Evolutionary conservation across 2,113 vertebrate species (phyloP).

Genomic region (Sorex araneus): DNA sequence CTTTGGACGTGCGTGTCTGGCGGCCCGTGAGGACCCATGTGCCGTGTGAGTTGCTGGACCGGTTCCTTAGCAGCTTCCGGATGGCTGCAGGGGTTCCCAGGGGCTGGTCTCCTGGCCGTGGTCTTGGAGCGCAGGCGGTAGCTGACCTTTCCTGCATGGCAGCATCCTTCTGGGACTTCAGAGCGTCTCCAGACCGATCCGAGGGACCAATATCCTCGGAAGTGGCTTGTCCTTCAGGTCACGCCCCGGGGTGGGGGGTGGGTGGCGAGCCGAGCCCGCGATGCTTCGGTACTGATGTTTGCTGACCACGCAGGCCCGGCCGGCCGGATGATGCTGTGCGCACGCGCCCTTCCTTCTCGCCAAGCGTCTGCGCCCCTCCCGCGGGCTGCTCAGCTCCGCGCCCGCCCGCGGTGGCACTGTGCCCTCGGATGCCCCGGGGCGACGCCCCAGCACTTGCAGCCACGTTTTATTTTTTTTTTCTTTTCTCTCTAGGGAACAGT

Average conservation of each 20-base stretch:
- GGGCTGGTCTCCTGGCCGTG: not conserved
- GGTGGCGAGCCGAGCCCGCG: not conserved
- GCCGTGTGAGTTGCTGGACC: not conserved
- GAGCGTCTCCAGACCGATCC: not conserved
- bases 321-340: too few relatives aligned
- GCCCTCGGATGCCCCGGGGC: too few relatives aligned
- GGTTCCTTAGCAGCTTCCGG: not conserved
- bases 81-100: not conserved
- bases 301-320: not conserved
- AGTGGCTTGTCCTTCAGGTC: not conserved
- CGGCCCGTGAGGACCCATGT: not conserved
- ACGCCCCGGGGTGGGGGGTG: too few relatives aligned
- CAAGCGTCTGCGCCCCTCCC: too few relatives aligned
- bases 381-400: too few relatives aligned
- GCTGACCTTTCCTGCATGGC: not conserved
- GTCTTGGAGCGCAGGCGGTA: too few relatives aligned
- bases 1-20: conserved; percentile 3
- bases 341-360: too few relatives aligned
- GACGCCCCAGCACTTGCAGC: too few relatives aligned
- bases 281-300: conserved; percentile 15
- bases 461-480: too few relatives aligned
- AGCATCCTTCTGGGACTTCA: not conserved
- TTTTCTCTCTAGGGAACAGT: too few relatives aligned
- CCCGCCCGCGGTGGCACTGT: too few relatives aligned
- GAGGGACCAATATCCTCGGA: not conserved